Percentiles rank a stretch among this genome's conserved stretches.
Conservation (phyloP, 2,888 invertebrate genomes). For the Cloeon dipterum region DNA sequence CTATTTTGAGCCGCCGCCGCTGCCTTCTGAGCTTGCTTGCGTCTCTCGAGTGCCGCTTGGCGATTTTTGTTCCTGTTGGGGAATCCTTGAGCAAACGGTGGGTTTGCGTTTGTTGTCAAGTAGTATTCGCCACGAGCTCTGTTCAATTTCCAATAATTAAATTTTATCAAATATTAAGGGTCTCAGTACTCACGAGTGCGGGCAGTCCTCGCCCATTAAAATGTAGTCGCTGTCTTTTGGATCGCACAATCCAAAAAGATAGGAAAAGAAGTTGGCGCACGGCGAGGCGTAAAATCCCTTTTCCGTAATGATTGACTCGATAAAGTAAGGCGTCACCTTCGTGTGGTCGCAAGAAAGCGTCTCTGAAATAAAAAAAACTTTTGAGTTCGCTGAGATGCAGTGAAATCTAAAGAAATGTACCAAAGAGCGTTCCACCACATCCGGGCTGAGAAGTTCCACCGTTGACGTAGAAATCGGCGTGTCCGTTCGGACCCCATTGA, state of each 20-base stretch:
- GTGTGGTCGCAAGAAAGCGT: conserved; percentile 75
- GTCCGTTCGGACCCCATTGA: conserved; percentile 74
- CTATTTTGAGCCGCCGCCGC: no score
- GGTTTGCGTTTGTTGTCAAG: conserved; percentile 62
- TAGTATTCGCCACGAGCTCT: conserved; percentile 49
- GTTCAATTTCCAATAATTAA: no score
- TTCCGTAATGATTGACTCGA: conserved; percentile 61
- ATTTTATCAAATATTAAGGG: no score
- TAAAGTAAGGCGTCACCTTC: conserved; percentile 74
- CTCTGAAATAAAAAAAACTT: conserved; percentile 39
- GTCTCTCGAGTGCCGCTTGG: no score
- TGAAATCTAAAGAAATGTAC: no score
- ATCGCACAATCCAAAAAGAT: conserved; percentile 62
- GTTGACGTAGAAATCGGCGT: conserved; percentile 74
- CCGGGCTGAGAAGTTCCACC: conserved; percentile 76
- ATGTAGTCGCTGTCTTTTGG: conserved; percentile 58
- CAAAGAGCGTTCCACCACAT: conserved; percentile 59
- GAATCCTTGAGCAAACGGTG: conserved; percentile 66
- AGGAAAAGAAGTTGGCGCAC: conserved; percentile 59
- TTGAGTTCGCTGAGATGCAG: no score
- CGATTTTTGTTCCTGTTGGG: no score
- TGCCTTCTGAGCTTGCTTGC: no score
- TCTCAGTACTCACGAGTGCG: conserved; percentile 36
- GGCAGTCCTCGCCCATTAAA: conserved; percentile 66
- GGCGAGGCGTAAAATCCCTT: conserved; percentile 70